Evolutionary conservation across 1,140 invertebrate species (phyloP).

Genomic region (Polypedilum vanderplanki): DNA sequence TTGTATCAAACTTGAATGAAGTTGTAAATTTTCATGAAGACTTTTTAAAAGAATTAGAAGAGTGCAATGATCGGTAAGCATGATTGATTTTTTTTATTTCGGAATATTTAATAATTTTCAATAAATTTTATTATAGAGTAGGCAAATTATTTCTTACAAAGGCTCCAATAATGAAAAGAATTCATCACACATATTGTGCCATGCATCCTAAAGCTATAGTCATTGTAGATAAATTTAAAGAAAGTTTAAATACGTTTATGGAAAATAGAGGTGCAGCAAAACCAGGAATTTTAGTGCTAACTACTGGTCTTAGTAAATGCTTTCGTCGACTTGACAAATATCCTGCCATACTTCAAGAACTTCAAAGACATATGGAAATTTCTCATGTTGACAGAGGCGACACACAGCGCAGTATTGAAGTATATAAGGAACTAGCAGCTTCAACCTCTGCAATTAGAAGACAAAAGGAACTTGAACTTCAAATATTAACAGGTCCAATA

Average conservation of each 20-base stretch:
- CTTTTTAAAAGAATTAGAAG: conserved; percentile 69
- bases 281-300: conserved; percentile 81
- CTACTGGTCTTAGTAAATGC: conserved; percentile 87
- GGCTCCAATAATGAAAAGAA: conserved; percentile 76
- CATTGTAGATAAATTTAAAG: conserved; percentile 85
- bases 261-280: conserved; percentile 72
- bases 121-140: conserved; percentile 45
- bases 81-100: too few relatives aligned
- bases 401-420: conserved; percentile 83
- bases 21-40: conserved; percentile 75
- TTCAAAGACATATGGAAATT: conserved; percentile 92
- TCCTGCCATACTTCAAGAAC: conserved; percentile 85
- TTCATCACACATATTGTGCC: conserved; percentile 82
- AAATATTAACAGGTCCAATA: conserved; percentile 88
- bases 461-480: conserved; percentile 93
- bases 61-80: conserved; percentile 63
- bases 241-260: conserved; percentile 81
- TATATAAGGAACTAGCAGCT: conserved; percentile 84
- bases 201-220: conserved; percentile 89
- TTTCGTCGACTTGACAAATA: conserved; percentile 94
- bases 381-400: conserved; percentile 93
- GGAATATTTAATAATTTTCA: too few relatives aligned
- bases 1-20: conserved; percentile 83
- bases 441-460: conserved; percentile 74
- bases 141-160: conserved; percentile 85